Base-by-base conservation (phyloP, 1,140 invertebrate species). In the Kradibia gibbosae region DNA sequence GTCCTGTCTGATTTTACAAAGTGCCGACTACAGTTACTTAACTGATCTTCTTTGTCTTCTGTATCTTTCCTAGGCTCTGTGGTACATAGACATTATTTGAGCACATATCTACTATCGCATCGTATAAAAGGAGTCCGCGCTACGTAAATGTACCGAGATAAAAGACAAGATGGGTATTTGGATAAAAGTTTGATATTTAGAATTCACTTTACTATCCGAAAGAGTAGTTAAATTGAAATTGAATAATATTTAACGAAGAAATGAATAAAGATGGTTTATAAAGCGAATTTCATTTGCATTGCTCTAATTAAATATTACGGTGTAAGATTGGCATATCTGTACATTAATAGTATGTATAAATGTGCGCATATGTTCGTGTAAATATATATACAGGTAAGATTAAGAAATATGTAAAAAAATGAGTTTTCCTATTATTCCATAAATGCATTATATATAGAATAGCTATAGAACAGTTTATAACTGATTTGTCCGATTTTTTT, bases 1-100 rank as follows among this genome's bases (percentile, higher is more conserved):
- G 50, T 74, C 11, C 65, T 77, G 72, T 81, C 74, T 39, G 62
- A 34, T 80, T 80, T n/a, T 31, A 45, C 28, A 42, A 45, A 60
- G 8, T 34, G 13, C 45, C 45, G 28, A 74, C 48, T 48, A 22
- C 62, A 31, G 48, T 53, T 62, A 70, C 36, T 45, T 39, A 39
- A 13, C 34, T 28, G 42, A 72, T n/a, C 36, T 67, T 78, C 60
- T 65, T 34, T 67, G 20, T 78, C 45, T 34, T 1, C 28, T 71
- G 15, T 79, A 4, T 34, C 62, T 36, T 13, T 71, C 36, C 50
- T 39, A 4, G 62, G 62, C 11, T 5, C 62, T 3, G 34, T 1
- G 62, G 34, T 20, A 39, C 31, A 10, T 65, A 65, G 10, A 65
- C 62, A 2, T 34, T 39, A 67, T 67, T 22, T 67, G 34, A 67